Evolutionary conservation across 1,140 invertebrate genomes (phyloP), one percentile per base, ranked within the genome.

Genomic region (Listronotus oregonensis): DNA sequence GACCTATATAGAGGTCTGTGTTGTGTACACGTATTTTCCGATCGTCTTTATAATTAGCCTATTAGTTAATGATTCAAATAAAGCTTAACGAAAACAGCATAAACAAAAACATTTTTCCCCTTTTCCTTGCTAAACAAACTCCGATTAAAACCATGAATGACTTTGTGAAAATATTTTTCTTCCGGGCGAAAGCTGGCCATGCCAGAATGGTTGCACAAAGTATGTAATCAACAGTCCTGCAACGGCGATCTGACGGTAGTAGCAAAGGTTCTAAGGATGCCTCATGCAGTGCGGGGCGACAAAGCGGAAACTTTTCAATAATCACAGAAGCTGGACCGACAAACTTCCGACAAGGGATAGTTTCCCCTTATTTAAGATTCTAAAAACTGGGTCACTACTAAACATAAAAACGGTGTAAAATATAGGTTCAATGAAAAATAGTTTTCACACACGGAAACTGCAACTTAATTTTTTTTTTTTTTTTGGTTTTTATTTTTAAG

Each of bases 211-310:
- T 58, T 74, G 67, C 67, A 75, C 71, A 75, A 74, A 76, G 73
- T 75, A 74, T 75, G 67, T 76, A 76, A 76, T 76, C 73, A 70
- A 70, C 73, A 75, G 67, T 69, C 67, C 55, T 60, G 47, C 57
- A 64, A 58, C 63, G 68, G 49, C 57, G 50, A 51, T 49, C 8
- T 15, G 46, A 43, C 66, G 60, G 52, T 40, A 58, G 40, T 67
- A 62, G 56, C 63, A 42, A 47, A 64, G 68, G 71, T 76, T 69
- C 75, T 75, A 73, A 76, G 75, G 75, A 75, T 60, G 70, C 73
- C 62, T 73, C 75, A 76, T 76, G 74, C 71, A 68, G 67, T 66
- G 21, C 32, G 67, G 71, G 65, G 72, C 71, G 73, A 61, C 69
- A 72, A 72, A 72, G 72, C 68, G 72, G 69, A 75, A 74, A 76